Evolutionary conservation across 2,888 invertebrate genomes (phyloP).

Genomic region (Xestia ashworthii): DNA sequence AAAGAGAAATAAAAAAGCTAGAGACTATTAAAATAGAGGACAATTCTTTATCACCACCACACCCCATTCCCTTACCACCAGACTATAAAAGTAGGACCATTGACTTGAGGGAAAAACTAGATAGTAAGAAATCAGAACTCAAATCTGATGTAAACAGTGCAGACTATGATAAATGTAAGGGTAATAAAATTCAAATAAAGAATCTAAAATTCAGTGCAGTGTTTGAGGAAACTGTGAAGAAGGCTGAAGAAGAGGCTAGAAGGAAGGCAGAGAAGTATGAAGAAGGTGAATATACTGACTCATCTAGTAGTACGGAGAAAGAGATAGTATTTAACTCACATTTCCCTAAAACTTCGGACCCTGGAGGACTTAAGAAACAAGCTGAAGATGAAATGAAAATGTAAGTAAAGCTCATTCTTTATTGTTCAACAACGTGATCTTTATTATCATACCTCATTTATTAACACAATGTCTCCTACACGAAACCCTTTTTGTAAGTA

Average conservation of each 20-base stretch:
- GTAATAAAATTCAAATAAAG: slow-evolving; percentile 93
- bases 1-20: slow-evolving; percentile 65
- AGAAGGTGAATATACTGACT: slow-evolving; percentile 91
- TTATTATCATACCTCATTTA: not conserved
- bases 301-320: slow-evolving; percentile 82
- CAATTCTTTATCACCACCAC: slow-evolving; percentile 70
- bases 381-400: slow-evolving; percentile 89
- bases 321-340: slow-evolving; percentile 83
- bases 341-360: slow-evolving; percentile 87
- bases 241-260: slow-evolving; percentile 92
- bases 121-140: slow-evolving; percentile 75
- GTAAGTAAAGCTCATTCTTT: slow-evolving; percentile 76
- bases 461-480: not conserved
- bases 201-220: slow-evolving; percentile 93
- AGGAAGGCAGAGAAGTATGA: slow-evolving; percentile 91
- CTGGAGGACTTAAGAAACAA: slow-evolving; percentile 86
- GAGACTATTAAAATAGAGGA: slow-evolving; percentile 75
- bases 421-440: not conserved
- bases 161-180: slow-evolving; percentile 85
- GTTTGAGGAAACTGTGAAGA: slow-evolving; percentile 92
- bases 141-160: slow-evolving; percentile 65
- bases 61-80: slow-evolving; percentile 83
- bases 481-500: not conserved
- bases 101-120: slow-evolving; percentile 76
- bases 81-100: slow-evolving; percentile 68